These are phyloP conservation scores for Etia nguti DNA, from an alignment of 2,113 vertebrate genomes.

Conservation along the genomic window DNA sequence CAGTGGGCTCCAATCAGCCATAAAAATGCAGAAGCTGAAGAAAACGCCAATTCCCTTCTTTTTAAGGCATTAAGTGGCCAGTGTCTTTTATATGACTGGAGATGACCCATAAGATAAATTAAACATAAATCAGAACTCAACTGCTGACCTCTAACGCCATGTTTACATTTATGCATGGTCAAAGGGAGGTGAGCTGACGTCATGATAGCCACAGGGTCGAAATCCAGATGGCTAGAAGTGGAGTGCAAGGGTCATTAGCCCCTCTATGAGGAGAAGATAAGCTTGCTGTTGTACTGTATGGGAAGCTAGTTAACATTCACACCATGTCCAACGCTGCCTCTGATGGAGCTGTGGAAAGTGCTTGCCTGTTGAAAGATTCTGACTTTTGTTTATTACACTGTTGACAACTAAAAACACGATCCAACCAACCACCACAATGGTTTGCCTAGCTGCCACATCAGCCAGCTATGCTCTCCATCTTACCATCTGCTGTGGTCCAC, in stretches of 20 bases:
- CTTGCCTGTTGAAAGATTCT: neutral
- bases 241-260: neutral
- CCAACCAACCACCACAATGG: neutral
- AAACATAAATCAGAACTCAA: neutral
- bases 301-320: neutral
- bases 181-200: slow-evolving; percentile 1
- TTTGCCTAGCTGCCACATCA: slow-evolving; percentile 12
- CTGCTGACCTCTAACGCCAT: neutral
- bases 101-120: neutral
- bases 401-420: neutral
- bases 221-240: slow-evolving; percentile 25
- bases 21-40: neutral
- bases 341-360: neutral
- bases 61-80: neutral
- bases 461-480: slow-evolving; percentile 27
- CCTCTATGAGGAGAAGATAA: neutral
- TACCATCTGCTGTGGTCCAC: slow-evolving; percentile 57
- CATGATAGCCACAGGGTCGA: slow-evolving; percentile 14
- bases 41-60: neutral
- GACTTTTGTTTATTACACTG: neutral
- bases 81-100: neutral
- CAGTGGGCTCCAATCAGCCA: neutral
- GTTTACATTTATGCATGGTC: neutral
- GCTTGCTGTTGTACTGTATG: neutral
- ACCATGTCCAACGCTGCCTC: neutral